Percentiles rank a stretch among this genome's conserved stretches.
These are phyloP conservation scores for Apostichopus leukothele DNA, from an alignment of 53 echinoderm and acorn worm species.

Conservation along the genomic window DNA sequence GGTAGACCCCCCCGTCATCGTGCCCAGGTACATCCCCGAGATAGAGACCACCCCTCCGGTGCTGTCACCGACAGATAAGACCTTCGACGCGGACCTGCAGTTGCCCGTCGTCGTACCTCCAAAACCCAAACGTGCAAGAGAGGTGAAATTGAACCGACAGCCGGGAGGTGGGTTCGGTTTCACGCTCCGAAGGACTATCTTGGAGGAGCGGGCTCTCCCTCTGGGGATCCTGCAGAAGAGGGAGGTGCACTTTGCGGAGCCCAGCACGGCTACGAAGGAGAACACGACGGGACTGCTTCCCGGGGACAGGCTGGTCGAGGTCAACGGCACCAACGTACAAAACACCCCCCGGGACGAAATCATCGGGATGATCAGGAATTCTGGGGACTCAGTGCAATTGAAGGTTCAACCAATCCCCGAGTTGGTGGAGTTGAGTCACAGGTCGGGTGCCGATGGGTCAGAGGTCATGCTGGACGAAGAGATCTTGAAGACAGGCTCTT, in stretches of 20 bases:
- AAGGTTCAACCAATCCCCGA: slow-evolving; percentile 98
- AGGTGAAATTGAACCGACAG: slow-evolving; percentile 79
- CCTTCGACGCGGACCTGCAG: slow-evolving; percentile 71
- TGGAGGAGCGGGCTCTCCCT: slow-evolving; percentile 73
- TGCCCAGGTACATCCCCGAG: slow-evolving; percentile 48
- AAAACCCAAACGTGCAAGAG: slow-evolving; percentile 80
- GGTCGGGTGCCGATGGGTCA: slow-evolving; percentile 82
- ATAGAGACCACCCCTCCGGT: slow-evolving; percentile 43
- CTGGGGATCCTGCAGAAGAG: slow-evolving; percentile 61
- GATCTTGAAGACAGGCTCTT: slow-evolving; percentile 81
- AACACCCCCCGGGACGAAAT: slow-evolving; percentile 80
- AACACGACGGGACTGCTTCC: slow-evolving; percentile 90
- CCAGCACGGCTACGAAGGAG: slow-evolving; percentile 79
- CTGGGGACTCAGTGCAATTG: slow-evolving; percentile 75
- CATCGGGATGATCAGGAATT: slow-evolving; percentile 82
- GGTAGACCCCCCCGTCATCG: slow-evolving; percentile 36
- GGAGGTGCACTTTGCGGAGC: slow-evolving; percentile 95
- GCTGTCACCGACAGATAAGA: slow-evolving; percentile 62
- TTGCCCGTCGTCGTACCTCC: slow-evolving; percentile 81
- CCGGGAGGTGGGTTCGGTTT: slow-evolving; percentile 92
- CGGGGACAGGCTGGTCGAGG: slow-evolving; percentile 93
- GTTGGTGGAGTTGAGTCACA: slow-evolving; percentile 86
- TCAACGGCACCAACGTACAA: slow-evolving; percentile 85
- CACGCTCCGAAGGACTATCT: slow-evolving; percentile 83
- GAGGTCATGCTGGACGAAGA: slow-evolving; percentile 83